phyloP scores from a whole-genome alignment of 2,888 invertebrate species.

The Ophioninae sp. region DNA sequence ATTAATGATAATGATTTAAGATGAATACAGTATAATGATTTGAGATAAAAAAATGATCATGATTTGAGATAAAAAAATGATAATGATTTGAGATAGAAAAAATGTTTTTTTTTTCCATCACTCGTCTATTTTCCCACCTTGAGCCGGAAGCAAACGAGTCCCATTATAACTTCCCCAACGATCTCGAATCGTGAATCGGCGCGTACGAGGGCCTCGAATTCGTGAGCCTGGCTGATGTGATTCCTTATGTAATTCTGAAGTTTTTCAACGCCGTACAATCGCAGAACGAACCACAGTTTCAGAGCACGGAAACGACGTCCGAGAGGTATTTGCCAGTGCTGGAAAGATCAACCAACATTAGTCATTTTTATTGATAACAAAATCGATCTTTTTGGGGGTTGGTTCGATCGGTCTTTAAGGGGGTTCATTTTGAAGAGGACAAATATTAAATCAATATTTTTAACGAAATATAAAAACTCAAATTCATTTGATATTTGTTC shows the following conservation, averaged over 20 bases:
- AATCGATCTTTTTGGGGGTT: too few species aligned
- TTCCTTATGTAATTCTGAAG: constrained; percentile 93
- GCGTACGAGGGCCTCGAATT: constrained; percentile 90
- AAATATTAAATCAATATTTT: too few species aligned
- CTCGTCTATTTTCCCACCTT: constrained; percentile 82
- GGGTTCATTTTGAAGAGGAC: too few species aligned
- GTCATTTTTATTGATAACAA: background rate
- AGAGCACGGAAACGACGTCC: constrained; percentile 95
- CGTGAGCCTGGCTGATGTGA: constrained; percentile 92
- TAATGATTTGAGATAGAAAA: background rate
- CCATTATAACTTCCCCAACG: constrained; percentile 93
- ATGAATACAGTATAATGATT: too few species aligned
- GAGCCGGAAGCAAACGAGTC: constrained; percentile 96
- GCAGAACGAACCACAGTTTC: constrained; percentile 97
- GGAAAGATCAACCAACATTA: constrained; percentile 44
- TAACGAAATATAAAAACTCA: too few species aligned
- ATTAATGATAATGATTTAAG: too few species aligned
- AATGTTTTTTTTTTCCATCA: background rate
- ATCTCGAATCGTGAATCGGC: constrained; percentile 94
- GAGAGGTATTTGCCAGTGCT: constrained; percentile 98
- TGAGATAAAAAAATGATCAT: too few species aligned
- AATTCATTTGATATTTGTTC: too few species aligned
- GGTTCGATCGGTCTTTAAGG: too few species aligned
- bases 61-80: too few species aligned
- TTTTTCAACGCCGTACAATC: constrained; percentile 94